These are phyloP conservation scores for Schizaphis graminum DNA, from an alignment of 2,888 invertebrate genomes.

Conservation along the genomic window DNA sequence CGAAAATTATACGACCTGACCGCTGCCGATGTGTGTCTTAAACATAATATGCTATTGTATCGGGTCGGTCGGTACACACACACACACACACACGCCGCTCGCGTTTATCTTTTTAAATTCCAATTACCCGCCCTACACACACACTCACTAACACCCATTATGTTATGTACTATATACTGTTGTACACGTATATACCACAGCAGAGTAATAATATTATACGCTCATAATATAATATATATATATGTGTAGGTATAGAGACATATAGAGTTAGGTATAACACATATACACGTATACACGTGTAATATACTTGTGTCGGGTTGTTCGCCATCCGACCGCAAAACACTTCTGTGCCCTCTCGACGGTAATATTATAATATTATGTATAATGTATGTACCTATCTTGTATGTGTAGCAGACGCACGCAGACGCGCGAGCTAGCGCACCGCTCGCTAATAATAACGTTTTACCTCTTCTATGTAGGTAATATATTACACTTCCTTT, in stretches of 20 bases:
- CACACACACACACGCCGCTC: slow-evolving; percentile 1
- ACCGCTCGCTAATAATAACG: slow-evolving; percentile 28
- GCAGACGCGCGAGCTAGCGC: background rate
- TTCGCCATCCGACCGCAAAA: slow-evolving; percentile 50
- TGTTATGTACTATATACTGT: background rate
- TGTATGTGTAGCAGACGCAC: background rate
- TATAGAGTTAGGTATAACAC: background rate
- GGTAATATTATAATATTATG: background rate
- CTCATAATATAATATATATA: background rate
- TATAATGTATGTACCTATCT: background rate
- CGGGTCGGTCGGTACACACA: background rate
- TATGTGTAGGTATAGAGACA: slow-evolving; percentile 12
- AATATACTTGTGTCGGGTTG: slow-evolving; percentile 17
- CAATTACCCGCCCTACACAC: slow-evolving; percentile 31
- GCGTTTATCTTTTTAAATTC: slow-evolving; percentile 64
- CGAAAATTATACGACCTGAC: slow-evolving; percentile 60
- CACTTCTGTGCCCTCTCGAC: slow-evolving; percentile 17
- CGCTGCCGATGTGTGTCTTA: slow-evolving; percentile 50
- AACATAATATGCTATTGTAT: slow-evolving; percentile 49
- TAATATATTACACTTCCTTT: slow-evolving; percentile 3
- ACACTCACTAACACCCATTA: background rate
- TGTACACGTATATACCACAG: background rate
- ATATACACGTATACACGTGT: background rate
- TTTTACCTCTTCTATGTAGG: background rate
- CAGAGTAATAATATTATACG: background rate